Conservation (phyloP, 2,797 vertebrate genomes). For the Parambassis ranga region DNA sequence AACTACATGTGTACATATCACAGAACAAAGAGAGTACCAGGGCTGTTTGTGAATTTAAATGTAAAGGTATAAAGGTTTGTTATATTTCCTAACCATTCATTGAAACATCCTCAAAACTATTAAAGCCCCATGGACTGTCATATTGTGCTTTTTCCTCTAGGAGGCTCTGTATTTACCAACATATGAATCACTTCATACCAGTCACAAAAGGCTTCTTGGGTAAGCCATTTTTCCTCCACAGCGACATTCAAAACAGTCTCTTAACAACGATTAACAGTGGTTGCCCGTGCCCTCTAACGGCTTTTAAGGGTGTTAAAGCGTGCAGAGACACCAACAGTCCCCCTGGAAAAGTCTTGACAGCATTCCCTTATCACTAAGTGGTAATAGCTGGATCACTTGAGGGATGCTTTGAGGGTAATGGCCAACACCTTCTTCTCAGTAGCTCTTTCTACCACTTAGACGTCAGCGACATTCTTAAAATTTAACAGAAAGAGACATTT, state of each 20-base stretch:
- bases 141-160: background rate
- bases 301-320: slow-evolving; percentile 59
- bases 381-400: slow-evolving; percentile 44
- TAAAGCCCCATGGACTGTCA: background rate
- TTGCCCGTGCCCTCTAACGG: slow-evolving; percentile 8
- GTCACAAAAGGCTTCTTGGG: background rate
- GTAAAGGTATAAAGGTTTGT: background rate
- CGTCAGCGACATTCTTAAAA: background rate
- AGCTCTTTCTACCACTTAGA: background rate
- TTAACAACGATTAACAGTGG: slow-evolving; percentile 39
- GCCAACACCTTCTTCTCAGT: slow-evolving; percentile 14
- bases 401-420: slow-evolving; percentile 16
- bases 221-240: slow-evolving; percentile 10
- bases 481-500: too few relatives aligned
- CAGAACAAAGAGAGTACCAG: too few relatives aligned
- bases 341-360: slow-evolving; percentile 35
- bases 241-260: slow-evolving; percentile 20
- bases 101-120: background rate
- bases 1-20: too few relatives aligned
- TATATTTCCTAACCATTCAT: background rate
- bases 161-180: background rate
- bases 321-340: slow-evolving; percentile 32
- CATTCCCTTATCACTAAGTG: slow-evolving; percentile 28
- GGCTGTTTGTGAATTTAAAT: too few relatives aligned
- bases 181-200: background rate